A percentile compares a stretch with the other conserved stretches of the same genome.
phyloP scores from a whole-genome alignment of 2,113 vertebrate genomes.

The Lepus americanus region DNA sequence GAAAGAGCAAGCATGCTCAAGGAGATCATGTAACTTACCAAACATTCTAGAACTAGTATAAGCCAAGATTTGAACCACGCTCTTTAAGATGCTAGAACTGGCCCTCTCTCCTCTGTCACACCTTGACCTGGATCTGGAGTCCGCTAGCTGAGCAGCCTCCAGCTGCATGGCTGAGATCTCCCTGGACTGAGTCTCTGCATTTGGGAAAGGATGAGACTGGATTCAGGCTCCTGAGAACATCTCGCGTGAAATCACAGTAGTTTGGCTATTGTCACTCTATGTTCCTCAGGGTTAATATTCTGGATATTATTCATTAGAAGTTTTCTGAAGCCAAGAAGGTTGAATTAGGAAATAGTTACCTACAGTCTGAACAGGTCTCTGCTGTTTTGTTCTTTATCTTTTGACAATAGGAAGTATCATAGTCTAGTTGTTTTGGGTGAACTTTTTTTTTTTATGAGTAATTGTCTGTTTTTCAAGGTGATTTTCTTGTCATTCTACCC shows the following conservation, averaged over 20 bases:
- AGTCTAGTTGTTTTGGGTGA: not conserved
- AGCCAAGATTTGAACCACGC: not conserved
- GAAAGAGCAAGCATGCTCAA: not conserved
- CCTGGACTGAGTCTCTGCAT: not conserved
- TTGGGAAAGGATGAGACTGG: not conserved
- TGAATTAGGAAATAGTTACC: conserved; percentile 26
- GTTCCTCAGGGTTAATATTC: not conserved
- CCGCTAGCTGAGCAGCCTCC: not conserved
- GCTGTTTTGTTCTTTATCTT: not conserved
- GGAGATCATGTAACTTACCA: not conserved
- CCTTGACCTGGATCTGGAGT: not conserved
- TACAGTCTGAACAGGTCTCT: not conserved
- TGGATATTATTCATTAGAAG: not conserved
- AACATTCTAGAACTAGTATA: not conserved
- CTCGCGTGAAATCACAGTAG: not conserved
- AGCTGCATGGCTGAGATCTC: not conserved
- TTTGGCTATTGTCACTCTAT: not conserved
- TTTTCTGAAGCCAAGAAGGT: not conserved
- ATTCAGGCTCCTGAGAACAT: not conserved
- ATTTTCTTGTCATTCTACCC: not conserved
- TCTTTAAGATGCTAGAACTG: not conserved
- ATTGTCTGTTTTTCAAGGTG: not conserved
- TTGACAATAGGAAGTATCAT: not conserved
- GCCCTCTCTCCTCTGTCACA: not conserved
- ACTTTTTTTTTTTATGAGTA: not conserved